Evolutionary conservation across 2,797 vertebrate species (phyloP).

Genomic region (Anguilla marmorata): DNA sequence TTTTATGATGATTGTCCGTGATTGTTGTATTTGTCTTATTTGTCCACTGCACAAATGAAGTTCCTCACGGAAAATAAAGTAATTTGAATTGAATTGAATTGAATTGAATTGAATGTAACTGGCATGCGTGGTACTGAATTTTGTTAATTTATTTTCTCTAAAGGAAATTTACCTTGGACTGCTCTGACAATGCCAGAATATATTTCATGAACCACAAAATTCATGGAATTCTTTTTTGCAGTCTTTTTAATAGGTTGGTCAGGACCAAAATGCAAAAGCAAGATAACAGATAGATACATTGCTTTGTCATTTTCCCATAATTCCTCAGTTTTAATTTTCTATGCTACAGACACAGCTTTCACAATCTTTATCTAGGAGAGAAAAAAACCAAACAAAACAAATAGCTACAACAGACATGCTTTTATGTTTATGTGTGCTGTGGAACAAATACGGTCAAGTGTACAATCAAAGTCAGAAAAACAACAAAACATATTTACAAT

Average conservation of each 20-base stretch:
- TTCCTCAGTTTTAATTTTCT: conserved; percentile 60
- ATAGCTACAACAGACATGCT: conserved; percentile 59
- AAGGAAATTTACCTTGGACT: too few species aligned
- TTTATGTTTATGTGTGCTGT: conserved; percentile 60
- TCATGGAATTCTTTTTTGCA: conserved; percentile 39
- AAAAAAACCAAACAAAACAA: conserved; percentile 35
- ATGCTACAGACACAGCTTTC: conserved; percentile 61
- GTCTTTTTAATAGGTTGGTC: conserved; percentile 61
- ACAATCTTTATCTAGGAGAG: conserved; percentile 58
- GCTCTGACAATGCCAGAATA: neutral
- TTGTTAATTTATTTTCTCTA: too few species aligned
- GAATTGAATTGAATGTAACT: too few species aligned
- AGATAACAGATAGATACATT: conserved; percentile 63
- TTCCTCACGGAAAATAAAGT: too few species aligned
- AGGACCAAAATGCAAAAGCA: conserved; percentile 63
- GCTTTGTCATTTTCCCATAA: conserved; percentile 53
- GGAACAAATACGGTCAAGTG: conserved; percentile 75
- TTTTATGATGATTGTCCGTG: too few species aligned
- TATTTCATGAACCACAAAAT: conserved; percentile 6
- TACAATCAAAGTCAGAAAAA: conserved; percentile 70
- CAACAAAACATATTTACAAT: conserved; percentile 39
- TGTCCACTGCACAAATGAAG: too few species aligned
- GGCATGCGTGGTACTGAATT: too few species aligned
- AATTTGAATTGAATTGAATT: too few species aligned
- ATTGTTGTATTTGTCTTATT: too few species aligned